Base-by-base conservation (phyloP, 2,888 invertebrate species). In the Campopleginae sp. region DNA sequence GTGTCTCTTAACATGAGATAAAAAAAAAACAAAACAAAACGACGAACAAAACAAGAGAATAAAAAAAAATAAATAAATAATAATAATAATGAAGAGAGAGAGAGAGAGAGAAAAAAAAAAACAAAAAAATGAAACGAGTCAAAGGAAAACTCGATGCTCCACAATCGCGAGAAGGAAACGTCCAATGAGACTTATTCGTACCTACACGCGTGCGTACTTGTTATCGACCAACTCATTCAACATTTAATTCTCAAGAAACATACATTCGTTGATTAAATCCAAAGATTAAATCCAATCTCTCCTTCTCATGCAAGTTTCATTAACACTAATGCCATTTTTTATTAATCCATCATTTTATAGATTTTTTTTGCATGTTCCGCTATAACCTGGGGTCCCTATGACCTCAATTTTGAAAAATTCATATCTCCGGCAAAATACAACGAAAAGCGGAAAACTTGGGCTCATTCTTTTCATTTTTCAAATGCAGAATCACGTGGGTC, bases 131-230 rank as follows among this genome's bases (percentile, higher is more conserved):
- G n/a, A n/a, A n/a, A 23, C 19, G 44, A 38, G 10, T 38, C 27
- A 61, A 48, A 48, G 27, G 58, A 58, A 58, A 70, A 74, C 63
- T 70, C 42, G 54, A 58, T 72, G 72, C 72, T 65, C 51, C 12
- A 72, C 54, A 72, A 78, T 65, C 77, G 44, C 31, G 65, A 82
- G 65, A 44, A 51, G 65, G 51, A 51, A 58, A 71, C 54, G 54
- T 72, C 66, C 46, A 72, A 66, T 65, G 12, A 31, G 33, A 66
- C 46, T 48, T 10, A 82, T 77, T 70, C 61, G 14, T 31, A 23
- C 23, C 48, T 31, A 23, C 48, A n/a, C n/a, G n/a, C n/a, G n/a
- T n/a, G 7, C 27, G 66, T 68, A 44, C 51, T 33, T 23, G 23
- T 27, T n/a, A 44, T 68, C 23, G 46, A 46, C 2, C 44, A 14